Evolutionary conservation across 2,888 invertebrate genomes (phyloP).

Genomic region (Heliconius cydno): DNA sequence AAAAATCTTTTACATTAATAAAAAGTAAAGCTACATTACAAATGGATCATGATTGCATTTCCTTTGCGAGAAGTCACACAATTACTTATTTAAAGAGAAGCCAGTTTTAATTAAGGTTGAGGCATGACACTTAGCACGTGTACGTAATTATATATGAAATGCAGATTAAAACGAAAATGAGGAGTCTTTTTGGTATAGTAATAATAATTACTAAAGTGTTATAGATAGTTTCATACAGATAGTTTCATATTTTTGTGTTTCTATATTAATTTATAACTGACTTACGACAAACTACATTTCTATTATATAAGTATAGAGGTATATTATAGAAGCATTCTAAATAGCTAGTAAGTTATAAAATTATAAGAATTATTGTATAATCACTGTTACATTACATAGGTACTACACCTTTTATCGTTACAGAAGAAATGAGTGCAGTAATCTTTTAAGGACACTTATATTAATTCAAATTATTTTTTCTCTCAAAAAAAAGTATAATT

Average conservation of each 20-base stretch:
- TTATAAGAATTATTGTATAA: no score
- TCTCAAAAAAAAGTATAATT: not conserved
- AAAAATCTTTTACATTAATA: not conserved
- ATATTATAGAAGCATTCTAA: no score
- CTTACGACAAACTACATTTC: no score
- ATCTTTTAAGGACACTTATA: not conserved
- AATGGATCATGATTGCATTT: not conserved
- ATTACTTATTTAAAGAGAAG: constrained; percentile 29
- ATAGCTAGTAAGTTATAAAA: no score
- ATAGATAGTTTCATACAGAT: no score
- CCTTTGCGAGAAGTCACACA: constrained; percentile 20
- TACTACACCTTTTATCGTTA: no score
- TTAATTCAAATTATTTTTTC: not conserved
- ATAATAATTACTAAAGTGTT: no score
- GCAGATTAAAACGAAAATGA: constrained; percentile 1
- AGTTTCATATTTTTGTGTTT: no score
- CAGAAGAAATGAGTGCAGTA: not conserved
- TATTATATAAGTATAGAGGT: no score
- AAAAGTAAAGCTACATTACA: not conserved
- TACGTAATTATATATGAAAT: constrained; percentile 15
- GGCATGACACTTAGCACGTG: constrained; percentile 23
- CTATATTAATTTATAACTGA: no score
- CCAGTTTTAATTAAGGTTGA: constrained; percentile 31
- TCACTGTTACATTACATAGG: no score
- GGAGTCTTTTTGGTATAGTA: not conserved